These are phyloP conservation scores for Rhynchophorus ferrugineus DNA, from an alignment of 1,140 invertebrate genomes.

Conservation along the genomic window DNA sequence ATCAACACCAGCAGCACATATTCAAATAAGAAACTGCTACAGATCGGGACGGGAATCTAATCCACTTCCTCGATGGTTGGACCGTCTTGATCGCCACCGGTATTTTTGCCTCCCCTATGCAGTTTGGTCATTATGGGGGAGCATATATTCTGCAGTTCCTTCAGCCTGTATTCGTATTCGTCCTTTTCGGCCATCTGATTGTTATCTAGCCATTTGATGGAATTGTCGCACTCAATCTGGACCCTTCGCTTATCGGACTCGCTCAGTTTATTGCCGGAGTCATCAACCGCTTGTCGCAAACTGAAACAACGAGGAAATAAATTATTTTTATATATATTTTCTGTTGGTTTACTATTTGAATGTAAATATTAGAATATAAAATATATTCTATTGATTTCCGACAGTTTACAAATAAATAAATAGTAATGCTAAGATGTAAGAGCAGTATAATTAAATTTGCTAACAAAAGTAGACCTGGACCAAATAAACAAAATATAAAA, in stretches of 20 bases:
- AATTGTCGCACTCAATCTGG: conserved; percentile 48
- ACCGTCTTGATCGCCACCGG: conserved; percentile 27
- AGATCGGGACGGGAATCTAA: too few relatives aligned
- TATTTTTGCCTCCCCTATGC: conserved; percentile 34
- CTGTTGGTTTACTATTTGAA: too few relatives aligned
- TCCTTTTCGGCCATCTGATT: conserved; percentile 57
- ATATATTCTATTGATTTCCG: conserved; percentile 17
- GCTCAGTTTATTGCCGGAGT: conserved; percentile 32
- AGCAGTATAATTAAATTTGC: too few relatives aligned
- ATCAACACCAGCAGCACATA: too few relatives aligned
- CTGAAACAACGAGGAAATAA: too few relatives aligned
- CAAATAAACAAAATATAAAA: too few relatives aligned
- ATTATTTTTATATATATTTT: too few relatives aligned
- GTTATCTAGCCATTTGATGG: conserved; percentile 56
- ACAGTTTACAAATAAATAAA: too few relatives aligned
- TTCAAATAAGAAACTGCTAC: too few relatives aligned
- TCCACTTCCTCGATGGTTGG: conserved; percentile 42
- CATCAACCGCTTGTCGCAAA: conserved; percentile 42
- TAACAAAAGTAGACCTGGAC: too few relatives aligned
- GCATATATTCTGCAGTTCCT: conserved; percentile 45
- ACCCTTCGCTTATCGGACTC: conserved; percentile 41
- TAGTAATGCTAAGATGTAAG: too few relatives aligned
- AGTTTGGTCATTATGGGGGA: conserved; percentile 47
- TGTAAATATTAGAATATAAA: too few relatives aligned
- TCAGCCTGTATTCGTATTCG: conserved; percentile 51